phyloP scores from a whole-genome alignment of 2,888 invertebrate species.

The Ptilodon capucinus region DNA sequence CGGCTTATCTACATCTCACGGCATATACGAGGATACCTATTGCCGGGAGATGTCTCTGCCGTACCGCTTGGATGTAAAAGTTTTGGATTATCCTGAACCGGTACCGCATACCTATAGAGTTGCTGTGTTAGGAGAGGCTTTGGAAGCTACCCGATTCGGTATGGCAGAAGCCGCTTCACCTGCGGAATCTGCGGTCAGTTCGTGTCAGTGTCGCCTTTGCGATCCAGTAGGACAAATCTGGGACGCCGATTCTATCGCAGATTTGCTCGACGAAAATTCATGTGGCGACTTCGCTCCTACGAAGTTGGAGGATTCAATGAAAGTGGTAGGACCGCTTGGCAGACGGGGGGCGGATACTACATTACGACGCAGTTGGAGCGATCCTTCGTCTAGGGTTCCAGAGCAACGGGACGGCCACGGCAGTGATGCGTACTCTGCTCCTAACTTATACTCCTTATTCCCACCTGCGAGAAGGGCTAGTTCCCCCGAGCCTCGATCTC shows the following conservation, averaged over 20 bases:
- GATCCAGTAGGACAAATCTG: slow-evolving; percentile 89
- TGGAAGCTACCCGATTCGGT: slow-evolving; percentile 75
- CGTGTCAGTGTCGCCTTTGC: slow-evolving; percentile 89
- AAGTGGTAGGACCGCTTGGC: slow-evolving; percentile 72
- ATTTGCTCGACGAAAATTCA: slow-evolving; percentile 74
- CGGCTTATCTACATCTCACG: slow-evolving; percentile 57
- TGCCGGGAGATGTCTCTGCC: slow-evolving; percentile 77
- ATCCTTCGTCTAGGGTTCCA: slow-evolving; percentile 78
- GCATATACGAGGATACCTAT: slow-evolving; percentile 76
- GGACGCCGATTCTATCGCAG: slow-evolving; percentile 86
- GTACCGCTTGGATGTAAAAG: slow-evolving; percentile 73
- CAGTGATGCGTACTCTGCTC: slow-evolving; percentile 66
- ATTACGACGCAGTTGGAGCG: slow-evolving; percentile 85
- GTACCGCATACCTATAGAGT: slow-evolving; percentile 70
- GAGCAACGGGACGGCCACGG: slow-evolving; percentile 63
- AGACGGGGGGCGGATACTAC: slow-evolving; percentile 68
- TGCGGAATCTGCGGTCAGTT: slow-evolving; percentile 73
- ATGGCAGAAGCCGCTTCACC: slow-evolving; percentile 72
- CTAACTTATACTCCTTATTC: slow-evolving; percentile 75
- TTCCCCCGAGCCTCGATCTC: slow-evolving; percentile 71
- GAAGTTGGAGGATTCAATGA: slow-evolving; percentile 77
- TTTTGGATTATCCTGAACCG: slow-evolving; percentile 67
- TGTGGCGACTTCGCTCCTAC: slow-evolving; percentile 75
- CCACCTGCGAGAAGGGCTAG: slow-evolving; percentile 67
- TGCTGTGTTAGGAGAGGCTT: slow-evolving; percentile 79